These are phyloP conservation scores for Melanaphis sacchari DNA, from an alignment of 1,140 invertebrate genomes.

Conservation along the genomic window DNA sequence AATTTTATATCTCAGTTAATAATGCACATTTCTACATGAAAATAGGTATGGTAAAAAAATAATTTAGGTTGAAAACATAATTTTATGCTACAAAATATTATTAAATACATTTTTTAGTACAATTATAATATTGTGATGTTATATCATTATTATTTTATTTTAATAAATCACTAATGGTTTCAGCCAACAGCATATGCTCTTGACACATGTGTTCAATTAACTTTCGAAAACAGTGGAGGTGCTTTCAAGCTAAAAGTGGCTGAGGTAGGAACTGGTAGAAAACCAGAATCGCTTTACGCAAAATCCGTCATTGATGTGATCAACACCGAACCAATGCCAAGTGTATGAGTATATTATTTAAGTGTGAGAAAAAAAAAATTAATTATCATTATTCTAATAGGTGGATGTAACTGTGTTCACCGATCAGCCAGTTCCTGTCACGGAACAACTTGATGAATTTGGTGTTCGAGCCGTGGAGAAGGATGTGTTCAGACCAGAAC, in stretches of 20 bases:
- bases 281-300: constrained; percentile 69
- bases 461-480: constrained; percentile 60
- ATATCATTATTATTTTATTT: not conserved
- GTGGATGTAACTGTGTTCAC: constrained; percentile 39
- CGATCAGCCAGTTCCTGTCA: not conserved
- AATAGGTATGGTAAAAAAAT: not conserved
- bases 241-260: constrained; percentile 75
- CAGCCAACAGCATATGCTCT: constrained; percentile 65
- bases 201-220: constrained; percentile 72
- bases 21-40: not conserved
- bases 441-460: constrained; percentile 6
- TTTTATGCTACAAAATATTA: not conserved
- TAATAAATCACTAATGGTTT: not conserved
- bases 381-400: not conserved
- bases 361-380: not conserved
- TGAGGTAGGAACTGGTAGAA: constrained; percentile 73
- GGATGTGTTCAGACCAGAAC: not conserved
- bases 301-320: constrained; percentile 68
- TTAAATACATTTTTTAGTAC: too few relatives aligned
- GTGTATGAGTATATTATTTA: constrained; percentile 29
- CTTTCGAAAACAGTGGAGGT: constrained; percentile 76
- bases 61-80: not conserved
- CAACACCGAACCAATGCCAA: constrained; percentile 66
- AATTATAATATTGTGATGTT: not conserved
- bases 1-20: not conserved